Percentiles rank a stretch among this genome's conserved stretches.
These are phyloP conservation scores for Watsonalla cultraria DNA, from an alignment of 2,888 invertebrate genomes.

Conservation along the genomic window DNA sequence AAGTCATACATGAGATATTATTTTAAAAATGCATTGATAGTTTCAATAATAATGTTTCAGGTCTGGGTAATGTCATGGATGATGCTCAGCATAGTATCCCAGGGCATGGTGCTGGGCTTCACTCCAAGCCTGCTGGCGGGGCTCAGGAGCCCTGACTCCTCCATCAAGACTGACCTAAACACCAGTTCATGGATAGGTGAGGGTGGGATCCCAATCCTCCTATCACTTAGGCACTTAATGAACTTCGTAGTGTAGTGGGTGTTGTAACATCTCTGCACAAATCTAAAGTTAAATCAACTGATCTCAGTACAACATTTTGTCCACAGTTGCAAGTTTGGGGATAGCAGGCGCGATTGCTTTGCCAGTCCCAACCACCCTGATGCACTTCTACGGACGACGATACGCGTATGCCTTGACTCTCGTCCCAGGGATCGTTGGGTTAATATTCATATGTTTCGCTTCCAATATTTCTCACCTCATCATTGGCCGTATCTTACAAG, in stretches of 20 bases:
- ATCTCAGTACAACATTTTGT: no score
- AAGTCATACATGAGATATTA: no score
- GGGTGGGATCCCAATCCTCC: no score
- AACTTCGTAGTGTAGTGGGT: no score
- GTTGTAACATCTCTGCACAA: no score
- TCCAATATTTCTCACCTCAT: conserved; percentile 1
- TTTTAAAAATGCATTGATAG: no score
- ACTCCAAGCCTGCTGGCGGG: conserved; percentile 20
- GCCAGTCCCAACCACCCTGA: neutral
- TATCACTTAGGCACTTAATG: no score
- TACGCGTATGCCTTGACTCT: neutral
- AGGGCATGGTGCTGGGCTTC: conserved; percentile 23
- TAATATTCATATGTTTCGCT: neutral
- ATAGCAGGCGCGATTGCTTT: neutral
- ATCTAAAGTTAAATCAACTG: no score
- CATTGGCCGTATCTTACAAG: conserved; percentile 19
- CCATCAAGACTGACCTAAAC: conserved; percentile 16
- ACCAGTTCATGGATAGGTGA: conserved; percentile 25
- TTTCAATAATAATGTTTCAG: neutral
- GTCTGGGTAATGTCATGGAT: conserved; percentile 23
- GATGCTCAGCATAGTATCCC: conserved; percentile 18
- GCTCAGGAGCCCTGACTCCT: conserved; percentile 14
- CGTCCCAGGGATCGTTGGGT: neutral
- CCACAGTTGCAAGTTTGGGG: neutral
- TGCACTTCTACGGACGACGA: neutral